phyloP scores from a whole-genome alignment of 2,113 vertebrate genomes.

The Antechinus flavipes region DNA sequence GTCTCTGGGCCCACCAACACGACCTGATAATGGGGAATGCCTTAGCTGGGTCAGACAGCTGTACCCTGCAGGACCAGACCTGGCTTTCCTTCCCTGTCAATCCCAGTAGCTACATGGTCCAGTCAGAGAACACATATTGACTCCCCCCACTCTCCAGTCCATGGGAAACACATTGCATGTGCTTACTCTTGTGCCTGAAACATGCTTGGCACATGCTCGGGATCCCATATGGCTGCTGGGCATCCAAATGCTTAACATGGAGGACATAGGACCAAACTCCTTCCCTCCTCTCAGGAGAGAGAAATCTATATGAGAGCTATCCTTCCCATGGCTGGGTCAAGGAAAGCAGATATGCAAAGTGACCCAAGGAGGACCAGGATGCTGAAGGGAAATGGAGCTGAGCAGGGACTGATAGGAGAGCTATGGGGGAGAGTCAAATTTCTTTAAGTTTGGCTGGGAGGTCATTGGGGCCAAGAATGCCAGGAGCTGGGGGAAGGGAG shows the following conservation, averaged over 20 bases:
- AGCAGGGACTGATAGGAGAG: slow-evolving; percentile 16
- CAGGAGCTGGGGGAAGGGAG: not conserved
- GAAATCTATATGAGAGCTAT: not conserved
- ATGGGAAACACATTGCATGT: not conserved
- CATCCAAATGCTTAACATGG: no score
- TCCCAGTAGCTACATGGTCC: not conserved
- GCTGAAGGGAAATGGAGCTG: slow-evolving; percentile 32
- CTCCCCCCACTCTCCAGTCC: not conserved
- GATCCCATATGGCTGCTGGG: not conserved
- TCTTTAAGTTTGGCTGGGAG: slow-evolving; percentile 31
- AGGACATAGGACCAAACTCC: not conserved
- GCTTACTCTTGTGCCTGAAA: not conserved
- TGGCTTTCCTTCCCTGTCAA: not conserved
- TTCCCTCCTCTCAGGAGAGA: not conserved
- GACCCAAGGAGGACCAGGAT: slow-evolving; percentile 37
- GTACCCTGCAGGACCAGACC: not conserved
- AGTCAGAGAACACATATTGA: not conserved
- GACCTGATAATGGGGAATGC: not conserved
- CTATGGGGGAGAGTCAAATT: slow-evolving; percentile 36
- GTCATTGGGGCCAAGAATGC: slow-evolving; percentile 20
- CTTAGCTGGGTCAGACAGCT: not conserved
- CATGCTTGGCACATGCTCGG: not conserved
- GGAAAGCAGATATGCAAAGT: slow-evolving; percentile 57
- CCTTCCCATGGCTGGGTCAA: not conserved
- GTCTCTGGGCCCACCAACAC: not conserved